A percentile compares a stretch with the other conserved stretches of the same genome.
phyloP scores from a whole-genome alignment of 2,888 invertebrate species.

The Calliphora vomitoria region DNA sequence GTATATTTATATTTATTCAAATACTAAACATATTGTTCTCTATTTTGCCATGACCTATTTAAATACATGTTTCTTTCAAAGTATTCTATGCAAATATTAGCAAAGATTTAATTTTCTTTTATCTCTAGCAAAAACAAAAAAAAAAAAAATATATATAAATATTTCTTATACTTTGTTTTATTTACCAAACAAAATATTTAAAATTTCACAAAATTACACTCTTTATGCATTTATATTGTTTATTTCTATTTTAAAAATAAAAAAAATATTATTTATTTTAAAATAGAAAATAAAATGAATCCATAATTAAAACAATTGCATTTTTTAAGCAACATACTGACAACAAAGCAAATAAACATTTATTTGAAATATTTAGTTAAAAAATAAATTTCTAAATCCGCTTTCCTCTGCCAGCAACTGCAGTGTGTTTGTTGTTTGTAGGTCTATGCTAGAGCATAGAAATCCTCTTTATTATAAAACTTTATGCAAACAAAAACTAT shows the following conservation, averaged over 20 bases:
- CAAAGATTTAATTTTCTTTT: not conserved
- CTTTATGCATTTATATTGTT: not conserved
- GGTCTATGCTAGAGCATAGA: not conserved
- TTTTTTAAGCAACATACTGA: conserved; percentile 7
- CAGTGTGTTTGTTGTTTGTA: not conserved
- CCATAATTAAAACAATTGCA: conserved; percentile 15
- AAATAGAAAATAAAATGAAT: not conserved
- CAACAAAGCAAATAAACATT: conserved; percentile 19
- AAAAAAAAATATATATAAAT: not conserved
- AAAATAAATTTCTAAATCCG: not conserved
- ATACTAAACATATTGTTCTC: too few species aligned
- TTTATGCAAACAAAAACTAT: conserved; percentile 42
- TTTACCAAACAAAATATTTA: not conserved
- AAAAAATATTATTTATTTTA: conserved; percentile 9
- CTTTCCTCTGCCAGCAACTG: not conserved
- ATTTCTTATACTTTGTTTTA: not conserved
- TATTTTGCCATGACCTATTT: too few species aligned
- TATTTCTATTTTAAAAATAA: not conserved
- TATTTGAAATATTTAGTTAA: not conserved
- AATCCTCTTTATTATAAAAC: conserved; percentile 46
- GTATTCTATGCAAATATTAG: not conserved
- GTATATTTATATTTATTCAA: too few species aligned
- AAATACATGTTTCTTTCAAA: not conserved
- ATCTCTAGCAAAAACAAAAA: not conserved
- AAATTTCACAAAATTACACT: not conserved